These are phyloP conservation scores for Ctenomys sociabilis DNA, from an alignment of 2,113 vertebrate species.

Conservation along the genomic window DNA sequence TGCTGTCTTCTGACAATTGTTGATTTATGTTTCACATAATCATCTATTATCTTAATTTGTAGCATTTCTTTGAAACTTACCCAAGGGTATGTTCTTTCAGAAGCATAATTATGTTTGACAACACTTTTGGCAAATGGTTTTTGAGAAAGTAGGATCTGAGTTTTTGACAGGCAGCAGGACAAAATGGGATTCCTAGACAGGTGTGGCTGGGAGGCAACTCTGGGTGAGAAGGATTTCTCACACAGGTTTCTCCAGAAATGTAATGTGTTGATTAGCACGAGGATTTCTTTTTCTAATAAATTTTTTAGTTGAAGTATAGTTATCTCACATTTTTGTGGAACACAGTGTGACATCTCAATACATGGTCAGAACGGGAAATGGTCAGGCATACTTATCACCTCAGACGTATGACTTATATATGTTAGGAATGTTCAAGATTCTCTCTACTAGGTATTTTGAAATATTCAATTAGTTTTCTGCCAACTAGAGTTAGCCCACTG, in stretches of 20 bases:
- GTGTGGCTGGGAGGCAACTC: neutral
- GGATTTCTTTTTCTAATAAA: neutral
- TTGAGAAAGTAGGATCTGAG: neutral
- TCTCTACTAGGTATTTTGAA: neutral
- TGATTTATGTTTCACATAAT: conserved; percentile 72
- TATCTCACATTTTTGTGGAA: neutral
- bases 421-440: no score
- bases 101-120: conserved; percentile 81
- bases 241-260: neutral
- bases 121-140: conserved; percentile 72
- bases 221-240: neutral
- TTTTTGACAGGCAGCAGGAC: conserved; percentile 39
- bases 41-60: conserved; percentile 82
- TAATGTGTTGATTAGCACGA: neutral
- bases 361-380: neutral
- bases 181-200: neutral
- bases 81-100: conserved; percentile 78
- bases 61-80: conserved; percentile 75
- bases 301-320: neutral
- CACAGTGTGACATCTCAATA: neutral
- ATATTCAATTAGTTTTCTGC: neutral
- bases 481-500: neutral
- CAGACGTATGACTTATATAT: neutral
- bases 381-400: no score
- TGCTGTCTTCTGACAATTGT: conserved; percentile 22